Base-by-base conservation (phyloP, 2,888 invertebrate genomes). In the Patella depressa region DNA sequence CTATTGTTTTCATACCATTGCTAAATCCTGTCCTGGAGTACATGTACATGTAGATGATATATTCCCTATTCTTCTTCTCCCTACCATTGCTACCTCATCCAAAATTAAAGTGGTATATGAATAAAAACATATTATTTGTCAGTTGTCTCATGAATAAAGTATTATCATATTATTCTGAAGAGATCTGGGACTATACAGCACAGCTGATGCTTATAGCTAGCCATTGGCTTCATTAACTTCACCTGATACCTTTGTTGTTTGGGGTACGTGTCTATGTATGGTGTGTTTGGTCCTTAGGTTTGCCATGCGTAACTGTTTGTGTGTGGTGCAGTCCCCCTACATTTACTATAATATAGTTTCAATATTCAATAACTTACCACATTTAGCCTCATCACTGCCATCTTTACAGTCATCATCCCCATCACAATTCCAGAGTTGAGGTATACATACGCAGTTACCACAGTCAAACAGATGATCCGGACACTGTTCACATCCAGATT, bases 391-490 rank as follows among this genome's bases (percentile, higher is more conserved):
- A 88, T 99, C 99, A 9, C 96, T 96, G 53, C 97, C 97, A 89
- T 98, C 98, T 0, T 97, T 96, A 90, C 98, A 99, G 91, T 99
- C 98, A 89, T 98, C 97, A 90, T 97, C 98, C 89, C 97, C 97
- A 92, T 98, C 97, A 91, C 97, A 98, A 1, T 95, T 93, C 97
- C 97, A 97, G 69, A 93, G 90, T 75, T 91, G 90, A n/a, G 81
- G 81, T 24, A 0, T 95, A 94, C 82, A 96, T 94, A 86, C 89
- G 87, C 80, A 86, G 81, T 76, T 85, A 81, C 76, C 84, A 77
- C 90, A 90, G 24, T 86, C 84, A 74, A 89, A 89, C 75, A 88
- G 85, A 53, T 87, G 85, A n/a, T 81, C 80, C 2, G 85, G 85
- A 76, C 89, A 90, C 24, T 65, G 65, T 19, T 65, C 65, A 45